phyloP scores from a whole-genome alignment of 1,140 invertebrate genomes.

The Telenomus remus region DNA sequence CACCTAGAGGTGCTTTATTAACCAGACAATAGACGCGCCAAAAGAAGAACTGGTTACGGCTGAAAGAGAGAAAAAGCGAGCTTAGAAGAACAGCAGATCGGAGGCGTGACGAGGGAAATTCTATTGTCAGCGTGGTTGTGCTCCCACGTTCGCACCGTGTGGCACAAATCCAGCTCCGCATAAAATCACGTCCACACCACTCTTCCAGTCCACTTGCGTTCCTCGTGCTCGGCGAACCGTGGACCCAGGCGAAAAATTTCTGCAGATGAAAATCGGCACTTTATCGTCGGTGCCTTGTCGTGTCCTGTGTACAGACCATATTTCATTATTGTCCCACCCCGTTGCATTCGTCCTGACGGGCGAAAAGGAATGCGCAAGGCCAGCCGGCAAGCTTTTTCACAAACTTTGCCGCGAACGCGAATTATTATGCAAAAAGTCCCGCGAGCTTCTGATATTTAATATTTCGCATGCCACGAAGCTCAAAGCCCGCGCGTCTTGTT shows the following conservation, averaged over 20 bases:
- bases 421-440: conserved; percentile 23
- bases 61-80: conserved; percentile 21
- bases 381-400: background rate
- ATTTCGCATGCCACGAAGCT: conserved; percentile 25
- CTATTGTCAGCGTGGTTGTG: conserved; percentile 54
- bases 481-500: conserved; percentile 36
- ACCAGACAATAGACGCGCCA: conserved; percentile 24
- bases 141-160: conserved; percentile 57
- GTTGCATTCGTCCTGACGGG: too few species aligned
- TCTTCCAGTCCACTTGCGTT: conserved; percentile 62
- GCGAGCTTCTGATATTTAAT: conserved; percentile 35
- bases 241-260: conserved; percentile 52
- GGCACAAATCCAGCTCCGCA: conserved; percentile 58
- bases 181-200: conserved; percentile 64
- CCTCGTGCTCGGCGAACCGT: conserved; percentile 60
- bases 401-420: conserved; percentile 3
- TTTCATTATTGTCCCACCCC: too few species aligned
- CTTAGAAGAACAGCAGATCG: conserved; percentile 21
- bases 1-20: conserved; percentile 37
- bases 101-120: conserved; percentile 58
- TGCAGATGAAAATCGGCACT: conserved; percentile 41
- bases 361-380: too few species aligned
- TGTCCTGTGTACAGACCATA: too few species aligned
- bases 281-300: conserved; percentile 25
- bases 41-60: background rate